These are phyloP conservation scores for Orientallactaga sibirica DNA, from an alignment of 2,797 vertebrate genomes.

Conservation along the genomic window DNA sequence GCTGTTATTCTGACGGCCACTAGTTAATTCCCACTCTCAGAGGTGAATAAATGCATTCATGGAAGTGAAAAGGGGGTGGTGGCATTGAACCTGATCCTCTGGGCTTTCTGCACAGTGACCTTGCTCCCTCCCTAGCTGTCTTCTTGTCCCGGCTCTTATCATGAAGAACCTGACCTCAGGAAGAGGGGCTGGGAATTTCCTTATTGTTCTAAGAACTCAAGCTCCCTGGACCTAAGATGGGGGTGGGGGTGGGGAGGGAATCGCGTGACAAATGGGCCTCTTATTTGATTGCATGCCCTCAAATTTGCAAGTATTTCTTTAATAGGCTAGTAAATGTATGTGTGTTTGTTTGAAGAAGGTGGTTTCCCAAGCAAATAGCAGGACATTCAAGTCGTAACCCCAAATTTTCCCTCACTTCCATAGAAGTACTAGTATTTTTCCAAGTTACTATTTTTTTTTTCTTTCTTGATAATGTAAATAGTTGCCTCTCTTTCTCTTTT, in stretches of 20 bases:
- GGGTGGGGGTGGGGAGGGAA: background rate
- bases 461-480: background rate
- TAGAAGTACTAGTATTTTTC: background rate
- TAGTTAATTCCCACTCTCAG: constrained; percentile 76
- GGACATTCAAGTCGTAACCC: background rate
- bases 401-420: background rate
- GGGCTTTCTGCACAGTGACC: constrained; percentile 17
- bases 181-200: constrained; percentile 20
- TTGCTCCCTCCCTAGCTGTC: background rate
- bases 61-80: constrained; percentile 33
- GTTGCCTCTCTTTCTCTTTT: background rate
- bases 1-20: constrained; percentile 81
- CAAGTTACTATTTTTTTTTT: background rate
- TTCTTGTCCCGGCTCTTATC: constrained; percentile 24
- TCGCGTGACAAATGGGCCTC: background rate
- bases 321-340: background rate
- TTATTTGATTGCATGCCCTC: background rate
- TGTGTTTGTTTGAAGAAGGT: background rate
- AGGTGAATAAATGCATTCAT: constrained; percentile 82
- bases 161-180: constrained; percentile 19
- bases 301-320: background rate
- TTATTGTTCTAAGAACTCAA: constrained; percentile 10
- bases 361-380: background rate
- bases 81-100: constrained; percentile 67
- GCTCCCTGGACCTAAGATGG: background rate